Conservation (phyloP, 2,888 invertebrate genomes). For the Sepioteuthis lessoniana region DNA sequence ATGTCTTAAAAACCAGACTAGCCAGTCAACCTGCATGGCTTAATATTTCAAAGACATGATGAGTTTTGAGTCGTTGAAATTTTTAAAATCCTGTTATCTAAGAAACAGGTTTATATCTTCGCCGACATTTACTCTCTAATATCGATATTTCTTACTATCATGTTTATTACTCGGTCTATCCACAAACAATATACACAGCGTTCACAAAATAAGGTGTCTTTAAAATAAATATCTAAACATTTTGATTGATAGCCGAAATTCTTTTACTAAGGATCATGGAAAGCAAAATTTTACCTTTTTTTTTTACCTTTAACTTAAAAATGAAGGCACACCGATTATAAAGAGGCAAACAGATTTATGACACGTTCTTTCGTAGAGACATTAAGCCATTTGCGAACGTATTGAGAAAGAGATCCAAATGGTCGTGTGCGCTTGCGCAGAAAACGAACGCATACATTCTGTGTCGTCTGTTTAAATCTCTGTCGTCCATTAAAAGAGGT, state of each 20-base stretch:
- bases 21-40: too few species aligned
- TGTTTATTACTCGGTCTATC: background rate
- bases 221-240: background rate
- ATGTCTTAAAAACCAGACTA: too few species aligned
- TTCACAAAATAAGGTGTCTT: background rate
- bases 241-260: background rate
- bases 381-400: background rate
- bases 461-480: slow-evolving; percentile 4
- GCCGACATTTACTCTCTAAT: background rate
- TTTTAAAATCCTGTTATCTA: background rate
- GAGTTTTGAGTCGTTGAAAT: background rate
- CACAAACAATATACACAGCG: background rate
- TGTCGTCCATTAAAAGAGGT: background rate
- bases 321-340: background rate
- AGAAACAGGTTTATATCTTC: background rate
- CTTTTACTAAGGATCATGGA: background rate
- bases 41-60: background rate
- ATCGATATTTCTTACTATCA: background rate
- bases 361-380: background rate
- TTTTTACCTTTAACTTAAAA: background rate
- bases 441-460: background rate
- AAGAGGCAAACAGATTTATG: background rate
- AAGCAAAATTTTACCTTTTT: background rate
- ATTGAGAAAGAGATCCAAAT: background rate
- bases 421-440: slow-evolving; percentile 33